Conservation (phyloP, 2,797 vertebrate species). For the Enteromius radiatus region DNA sequence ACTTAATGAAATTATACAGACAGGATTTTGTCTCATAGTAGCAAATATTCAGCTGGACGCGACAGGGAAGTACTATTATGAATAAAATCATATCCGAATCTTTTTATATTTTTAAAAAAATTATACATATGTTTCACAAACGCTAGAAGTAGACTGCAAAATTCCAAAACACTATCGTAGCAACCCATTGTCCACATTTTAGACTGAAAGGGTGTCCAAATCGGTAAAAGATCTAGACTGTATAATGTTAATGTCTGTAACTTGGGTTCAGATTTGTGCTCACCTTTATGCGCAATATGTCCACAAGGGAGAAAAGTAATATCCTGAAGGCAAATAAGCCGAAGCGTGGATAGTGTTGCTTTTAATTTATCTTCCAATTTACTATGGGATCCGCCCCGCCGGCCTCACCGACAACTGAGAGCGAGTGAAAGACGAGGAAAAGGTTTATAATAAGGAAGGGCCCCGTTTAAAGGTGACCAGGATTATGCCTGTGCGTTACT, state of each 20-base stretch:
- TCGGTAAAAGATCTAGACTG: background rate
- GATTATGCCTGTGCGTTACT: slow-evolving; percentile 61
- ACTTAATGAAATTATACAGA: background rate
- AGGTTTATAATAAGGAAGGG: slow-evolving; percentile 78
- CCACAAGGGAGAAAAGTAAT: slow-evolving; percentile 73
- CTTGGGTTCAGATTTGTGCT: slow-evolving; percentile 54
- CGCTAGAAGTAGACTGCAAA: background rate
- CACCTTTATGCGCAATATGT: slow-evolving; percentile 75
- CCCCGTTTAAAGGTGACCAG: slow-evolving; percentile 61
- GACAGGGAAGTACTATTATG: background rate
- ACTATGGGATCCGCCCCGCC: slow-evolving; percentile 82
- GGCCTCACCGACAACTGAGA: slow-evolving; percentile 87
- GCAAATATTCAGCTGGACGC: background rate
- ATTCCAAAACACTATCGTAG: slow-evolving; percentile 22
- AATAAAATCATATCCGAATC: background rate
- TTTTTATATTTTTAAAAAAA: background rate
- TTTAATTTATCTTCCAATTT: slow-evolving; percentile 69
- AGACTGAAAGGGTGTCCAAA: background rate
- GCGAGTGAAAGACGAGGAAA: slow-evolving; percentile 69
- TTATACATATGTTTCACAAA: background rate
- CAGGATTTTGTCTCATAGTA: background rate
- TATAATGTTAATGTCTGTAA: background rate
- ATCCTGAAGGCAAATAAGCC: slow-evolving; percentile 63
- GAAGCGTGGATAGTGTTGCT: slow-evolving; percentile 73
- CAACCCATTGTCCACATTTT: background rate